A percentile compares a stretch with the other conserved stretches of the same genome.
These are phyloP conservation scores for Macaca fascicularis DNA, from an alignment of 2,113 vertebrate species.

Conservation along the genomic window DNA sequence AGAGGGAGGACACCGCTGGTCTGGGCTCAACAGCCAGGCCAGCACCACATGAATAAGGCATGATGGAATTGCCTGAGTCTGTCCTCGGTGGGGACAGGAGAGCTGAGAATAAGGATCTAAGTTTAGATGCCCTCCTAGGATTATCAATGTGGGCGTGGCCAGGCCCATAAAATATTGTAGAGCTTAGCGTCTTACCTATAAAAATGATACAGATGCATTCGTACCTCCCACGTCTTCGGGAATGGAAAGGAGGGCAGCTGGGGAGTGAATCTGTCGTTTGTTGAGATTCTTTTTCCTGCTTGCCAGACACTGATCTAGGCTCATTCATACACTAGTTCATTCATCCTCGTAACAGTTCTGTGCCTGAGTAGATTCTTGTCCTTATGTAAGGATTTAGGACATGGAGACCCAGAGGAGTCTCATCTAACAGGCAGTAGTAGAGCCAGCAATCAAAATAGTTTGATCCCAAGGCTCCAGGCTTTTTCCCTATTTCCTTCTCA, in stretches of 20 bases:
- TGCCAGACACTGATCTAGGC: not conserved
- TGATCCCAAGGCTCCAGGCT: not conserved
- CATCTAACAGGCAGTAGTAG: not conserved
- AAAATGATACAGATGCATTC: not conserved
- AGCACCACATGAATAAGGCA: accelerated
- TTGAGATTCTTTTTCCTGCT: not conserved
- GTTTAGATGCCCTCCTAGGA: not conserved
- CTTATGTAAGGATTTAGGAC: not conserved
- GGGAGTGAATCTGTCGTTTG: not conserved
- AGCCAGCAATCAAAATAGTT: not conserved
- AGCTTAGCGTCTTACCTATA: not conserved
- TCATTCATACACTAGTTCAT: not conserved
- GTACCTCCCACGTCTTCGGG: no score
- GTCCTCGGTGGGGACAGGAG: not conserved
- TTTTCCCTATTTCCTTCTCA: not conserved
- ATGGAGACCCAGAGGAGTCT: not conserved
- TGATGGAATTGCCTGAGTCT: not conserved
- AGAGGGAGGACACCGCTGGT: not conserved
- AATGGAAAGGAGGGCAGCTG: accelerated
- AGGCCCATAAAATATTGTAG: not conserved
- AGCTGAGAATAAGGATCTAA: not conserved
- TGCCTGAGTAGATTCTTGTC: not conserved
- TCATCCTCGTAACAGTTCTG: not conserved
- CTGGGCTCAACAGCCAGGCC: not conserved
- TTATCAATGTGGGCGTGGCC: not conserved